Conservation (phyloP, 2,113 vertebrate genomes). For the Thamnaconus septentrionalis region DNA sequence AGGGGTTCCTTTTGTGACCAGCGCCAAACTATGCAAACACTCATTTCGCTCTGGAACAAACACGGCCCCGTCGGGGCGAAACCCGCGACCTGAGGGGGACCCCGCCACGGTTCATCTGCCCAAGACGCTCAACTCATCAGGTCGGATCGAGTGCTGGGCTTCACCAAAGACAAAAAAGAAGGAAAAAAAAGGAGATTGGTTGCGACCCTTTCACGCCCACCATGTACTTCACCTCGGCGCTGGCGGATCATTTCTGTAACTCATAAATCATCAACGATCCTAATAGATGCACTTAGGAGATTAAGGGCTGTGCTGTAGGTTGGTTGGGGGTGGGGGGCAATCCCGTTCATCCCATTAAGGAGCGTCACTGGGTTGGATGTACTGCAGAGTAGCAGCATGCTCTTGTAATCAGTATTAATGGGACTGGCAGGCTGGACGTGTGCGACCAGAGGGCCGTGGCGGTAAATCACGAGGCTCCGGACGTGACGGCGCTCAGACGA, state of each 20-base stretch:
- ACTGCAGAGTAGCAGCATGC: slow-evolving; percentile 25
- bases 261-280: slow-evolving; percentile 52
- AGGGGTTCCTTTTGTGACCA: slow-evolving; percentile 65
- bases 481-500: slow-evolving; percentile 58
- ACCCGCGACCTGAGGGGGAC: no score
- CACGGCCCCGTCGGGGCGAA: background rate
- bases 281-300: slow-evolving; percentile 61
- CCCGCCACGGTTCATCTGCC: no score
- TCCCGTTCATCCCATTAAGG: slow-evolving; percentile 44
- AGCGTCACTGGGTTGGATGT: slow-evolving; percentile 38
- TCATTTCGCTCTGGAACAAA: slow-evolving; percentile 56
- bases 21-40: slow-evolving; percentile 78
- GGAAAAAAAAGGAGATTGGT: slow-evolving; percentile 6
- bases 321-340: slow-evolving; percentile 14
- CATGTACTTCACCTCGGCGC: background rate
- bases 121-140: no score
- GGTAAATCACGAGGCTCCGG: slow-evolving; percentile 47
- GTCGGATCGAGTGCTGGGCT: no score
- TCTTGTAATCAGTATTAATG: slow-evolving; percentile 61
- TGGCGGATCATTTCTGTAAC: slow-evolving; percentile 8
- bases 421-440: slow-evolving; percentile 25
- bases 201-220: background rate
- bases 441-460: slow-evolving; percentile 44
- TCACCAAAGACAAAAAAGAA: background rate
- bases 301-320: slow-evolving; percentile 16